Conservation (phyloP, 2,888 invertebrate genomes). For the Hoplodrina blanda region DNA sequence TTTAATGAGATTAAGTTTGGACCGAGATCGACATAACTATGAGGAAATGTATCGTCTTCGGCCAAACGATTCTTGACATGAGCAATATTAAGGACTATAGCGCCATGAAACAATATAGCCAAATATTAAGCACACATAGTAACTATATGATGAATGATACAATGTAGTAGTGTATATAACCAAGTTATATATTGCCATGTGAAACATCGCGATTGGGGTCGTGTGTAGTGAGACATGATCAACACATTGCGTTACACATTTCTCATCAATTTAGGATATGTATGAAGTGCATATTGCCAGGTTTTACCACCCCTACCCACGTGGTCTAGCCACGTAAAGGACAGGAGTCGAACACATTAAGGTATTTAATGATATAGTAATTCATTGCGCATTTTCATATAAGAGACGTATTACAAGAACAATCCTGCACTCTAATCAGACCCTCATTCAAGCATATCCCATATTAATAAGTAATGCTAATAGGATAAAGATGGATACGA, state of each 20-base stretch:
- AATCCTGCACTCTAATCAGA: not conserved
- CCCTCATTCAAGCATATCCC: slow-evolving; percentile 46
- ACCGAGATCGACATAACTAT: slow-evolving; percentile 56
- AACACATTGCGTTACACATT: slow-evolving; percentile 56
- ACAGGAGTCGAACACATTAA: slow-evolving; percentile 22
- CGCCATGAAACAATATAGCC: slow-evolving; percentile 70
- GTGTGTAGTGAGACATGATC: slow-evolving; percentile 60
- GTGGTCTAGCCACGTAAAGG: not conserved
- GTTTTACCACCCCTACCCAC: not conserved
- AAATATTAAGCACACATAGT: slow-evolving; percentile 75
- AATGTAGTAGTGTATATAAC: slow-evolving; percentile 57
- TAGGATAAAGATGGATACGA: slow-evolving; percentile 80
- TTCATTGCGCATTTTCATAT: slow-evolving; percentile 15
- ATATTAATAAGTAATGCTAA: slow-evolving; percentile 68
- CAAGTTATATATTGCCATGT: slow-evolving; percentile 76
- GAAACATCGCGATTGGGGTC: slow-evolving; percentile 64
- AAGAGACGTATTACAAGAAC: not conserved
- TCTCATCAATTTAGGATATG: slow-evolving; percentile 53
- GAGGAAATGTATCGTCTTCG: slow-evolving; percentile 40
- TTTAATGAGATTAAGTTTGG: slow-evolving; percentile 85
- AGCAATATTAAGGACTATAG: slow-evolving; percentile 67
- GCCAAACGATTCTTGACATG: slow-evolving; percentile 57
- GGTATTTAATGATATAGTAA: slow-evolving; percentile 30
- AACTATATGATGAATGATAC: slow-evolving; percentile 67
- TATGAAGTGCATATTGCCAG: slow-evolving; percentile 8